A percentile compares a stretch with the other conserved stretches of the same genome.
These are phyloP conservation scores for Caerostris darwini DNA, from an alignment of 1,140 invertebrate species.

Conservation along the genomic window DNA sequence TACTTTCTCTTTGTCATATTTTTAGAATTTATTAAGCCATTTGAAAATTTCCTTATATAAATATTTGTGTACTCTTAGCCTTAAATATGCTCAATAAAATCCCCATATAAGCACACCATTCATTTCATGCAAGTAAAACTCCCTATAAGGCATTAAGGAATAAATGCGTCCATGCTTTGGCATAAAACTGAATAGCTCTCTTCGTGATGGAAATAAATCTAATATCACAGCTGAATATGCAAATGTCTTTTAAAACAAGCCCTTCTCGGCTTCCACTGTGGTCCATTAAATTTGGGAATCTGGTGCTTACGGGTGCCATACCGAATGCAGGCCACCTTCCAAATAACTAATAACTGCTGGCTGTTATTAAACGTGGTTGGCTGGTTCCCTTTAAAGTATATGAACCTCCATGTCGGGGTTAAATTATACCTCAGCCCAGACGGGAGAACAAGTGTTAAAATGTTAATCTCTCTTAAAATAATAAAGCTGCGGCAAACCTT, in stretches of 20 bases:
- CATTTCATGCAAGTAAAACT: neutral
- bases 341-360: constrained; percentile 3
- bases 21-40: no score
- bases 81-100: neutral
- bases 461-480: constrained; percentile 32
- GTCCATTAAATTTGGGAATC: constrained; percentile 23
- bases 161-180: neutral
- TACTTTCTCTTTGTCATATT: no score
- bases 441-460: constrained; percentile 33
- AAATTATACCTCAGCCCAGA: neutral
- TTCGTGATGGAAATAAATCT: constrained; percentile 1
- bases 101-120: neutral
- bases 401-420: constrained; percentile 18
- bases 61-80: no score
- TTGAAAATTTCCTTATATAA: no score
- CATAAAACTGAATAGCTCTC: neutral
- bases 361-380: neutral
- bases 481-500: constrained; percentile 15
- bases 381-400: constrained; percentile 13
- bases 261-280: neutral
- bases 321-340: neutral
- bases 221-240: constrained; percentile 34
- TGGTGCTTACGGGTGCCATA: neutral
- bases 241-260: constrained; percentile 33
- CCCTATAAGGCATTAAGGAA: neutral